A percentile compares a stretch with the other conserved stretches of the same genome.
Conservation (phyloP, 1,140 invertebrate genomes). For the Cotesia chilonis region DNA sequence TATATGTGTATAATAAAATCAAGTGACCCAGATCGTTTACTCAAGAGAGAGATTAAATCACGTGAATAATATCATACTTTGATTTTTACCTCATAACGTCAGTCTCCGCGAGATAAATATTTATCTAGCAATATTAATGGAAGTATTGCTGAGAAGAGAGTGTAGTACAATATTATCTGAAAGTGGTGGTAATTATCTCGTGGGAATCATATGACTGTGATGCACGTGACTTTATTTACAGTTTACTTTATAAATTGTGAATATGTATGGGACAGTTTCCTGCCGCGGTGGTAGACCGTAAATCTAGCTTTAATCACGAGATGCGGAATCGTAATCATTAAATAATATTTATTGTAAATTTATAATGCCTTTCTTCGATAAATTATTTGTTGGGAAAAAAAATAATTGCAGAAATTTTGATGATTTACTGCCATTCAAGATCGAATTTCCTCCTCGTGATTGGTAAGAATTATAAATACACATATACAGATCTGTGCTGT, state of each 20-base stretch:
- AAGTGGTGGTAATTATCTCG: conserved; percentile 44
- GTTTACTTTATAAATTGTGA: conserved; percentile 52
- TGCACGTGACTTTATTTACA: conserved; percentile 71
- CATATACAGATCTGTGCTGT: background rate
- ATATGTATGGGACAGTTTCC: conserved; percentile 55
- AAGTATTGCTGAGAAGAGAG: background rate
- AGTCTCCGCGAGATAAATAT: conserved; percentile 28
- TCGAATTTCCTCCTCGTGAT: conserved; percentile 40
- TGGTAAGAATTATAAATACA: conserved; percentile 47
- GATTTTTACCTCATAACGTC: conserved; percentile 28
- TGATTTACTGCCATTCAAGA: conserved; percentile 41
- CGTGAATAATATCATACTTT: conserved; percentile 23
- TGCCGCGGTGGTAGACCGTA: conserved; percentile 58
- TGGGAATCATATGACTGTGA: conserved; percentile 67
- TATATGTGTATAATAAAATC: background rate
- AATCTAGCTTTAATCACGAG: conserved; percentile 43
- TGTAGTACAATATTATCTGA: conserved; percentile 30
- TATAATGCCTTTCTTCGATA: conserved; percentile 67
- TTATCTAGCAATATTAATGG: conserved; percentile 32
- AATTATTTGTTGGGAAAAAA: conserved; percentile 58
- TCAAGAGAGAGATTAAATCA: background rate
- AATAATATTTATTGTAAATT: conserved; percentile 40
- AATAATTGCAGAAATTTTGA: conserved; percentile 39
- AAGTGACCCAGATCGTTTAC: background rate
- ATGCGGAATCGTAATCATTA: conserved; percentile 39